Conservation (phyloP, 2,113 vertebrate genomes). For the Actinemys pallida region DNA sequence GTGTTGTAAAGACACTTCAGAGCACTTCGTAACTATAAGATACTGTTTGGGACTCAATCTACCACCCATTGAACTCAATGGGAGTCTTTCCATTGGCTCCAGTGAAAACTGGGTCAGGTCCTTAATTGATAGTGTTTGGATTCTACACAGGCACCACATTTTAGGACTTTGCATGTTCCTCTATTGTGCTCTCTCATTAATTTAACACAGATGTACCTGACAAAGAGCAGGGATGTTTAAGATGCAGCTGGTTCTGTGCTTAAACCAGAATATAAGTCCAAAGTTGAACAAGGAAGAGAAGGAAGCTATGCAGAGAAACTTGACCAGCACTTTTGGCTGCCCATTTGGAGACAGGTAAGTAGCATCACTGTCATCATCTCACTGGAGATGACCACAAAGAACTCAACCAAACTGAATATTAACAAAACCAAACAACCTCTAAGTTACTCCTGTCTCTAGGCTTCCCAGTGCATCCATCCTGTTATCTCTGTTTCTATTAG, state of each 20-base stretch:
- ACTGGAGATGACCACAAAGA: not conserved
- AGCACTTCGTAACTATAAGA: not conserved
- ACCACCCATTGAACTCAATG: not conserved
- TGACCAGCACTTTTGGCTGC: not conserved
- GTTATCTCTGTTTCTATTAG: not conserved
- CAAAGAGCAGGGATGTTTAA: fast-evolving
- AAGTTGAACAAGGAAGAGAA: not conserved
- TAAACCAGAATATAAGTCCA: not conserved
- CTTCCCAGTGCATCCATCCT: not conserved
- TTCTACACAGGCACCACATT: fast-evolving
- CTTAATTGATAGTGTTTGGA: not conserved
- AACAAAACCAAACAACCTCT: not conserved
- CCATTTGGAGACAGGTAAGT: fast-evolving
- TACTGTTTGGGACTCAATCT: not conserved
- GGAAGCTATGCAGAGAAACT: not conserved
- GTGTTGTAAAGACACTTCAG: not conserved
- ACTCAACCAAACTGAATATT: not conserved
- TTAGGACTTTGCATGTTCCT: not conserved
- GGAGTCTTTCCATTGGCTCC: not conserved
- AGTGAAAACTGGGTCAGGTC: not conserved
- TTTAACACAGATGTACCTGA: not conserved
- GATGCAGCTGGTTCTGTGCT: not conserved
- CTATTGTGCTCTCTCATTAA: not conserved
- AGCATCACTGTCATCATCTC: too few species aligned
- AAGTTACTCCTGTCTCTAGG: not conserved